Evolutionary conservation across 2,113 vertebrate genomes (phyloP).

Genomic region (Oreochromis aureus): DNA sequence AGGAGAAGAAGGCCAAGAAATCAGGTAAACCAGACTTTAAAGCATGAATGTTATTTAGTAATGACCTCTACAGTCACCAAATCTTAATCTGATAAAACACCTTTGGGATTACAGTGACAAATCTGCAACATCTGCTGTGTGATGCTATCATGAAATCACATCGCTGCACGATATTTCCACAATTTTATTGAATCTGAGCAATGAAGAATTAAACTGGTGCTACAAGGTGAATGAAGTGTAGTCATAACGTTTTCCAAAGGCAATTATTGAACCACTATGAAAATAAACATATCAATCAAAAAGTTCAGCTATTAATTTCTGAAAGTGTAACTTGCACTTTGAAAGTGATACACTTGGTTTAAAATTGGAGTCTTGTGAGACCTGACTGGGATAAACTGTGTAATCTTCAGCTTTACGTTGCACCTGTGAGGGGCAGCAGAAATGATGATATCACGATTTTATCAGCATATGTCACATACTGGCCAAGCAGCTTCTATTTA

Average conservation of each 20-base stretch:
- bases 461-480: background rate
- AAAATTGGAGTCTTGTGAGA: background rate
- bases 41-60: background rate
- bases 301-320: background rate
- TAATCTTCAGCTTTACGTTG: background rate
- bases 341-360: background rate
- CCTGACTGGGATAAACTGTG: background rate
- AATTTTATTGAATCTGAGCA: background rate
- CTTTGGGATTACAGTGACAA: background rate
- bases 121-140: background rate
- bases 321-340: background rate
- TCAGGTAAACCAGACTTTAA: constrained; percentile 71
- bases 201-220: background rate
- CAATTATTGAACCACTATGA: background rate
- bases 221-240: background rate
- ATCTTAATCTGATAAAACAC: background rate
- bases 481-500: background rate
- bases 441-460: background rate
- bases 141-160: background rate
- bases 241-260: background rate
- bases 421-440: background rate
- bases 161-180: rapidly evolving
- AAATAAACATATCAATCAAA: background rate
- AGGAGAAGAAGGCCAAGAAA: constrained; percentile 90
- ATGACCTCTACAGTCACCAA: rapidly evolving